Conservation (phyloP, 2,888 invertebrate species). For the Hydropsyche betteni region DNA sequence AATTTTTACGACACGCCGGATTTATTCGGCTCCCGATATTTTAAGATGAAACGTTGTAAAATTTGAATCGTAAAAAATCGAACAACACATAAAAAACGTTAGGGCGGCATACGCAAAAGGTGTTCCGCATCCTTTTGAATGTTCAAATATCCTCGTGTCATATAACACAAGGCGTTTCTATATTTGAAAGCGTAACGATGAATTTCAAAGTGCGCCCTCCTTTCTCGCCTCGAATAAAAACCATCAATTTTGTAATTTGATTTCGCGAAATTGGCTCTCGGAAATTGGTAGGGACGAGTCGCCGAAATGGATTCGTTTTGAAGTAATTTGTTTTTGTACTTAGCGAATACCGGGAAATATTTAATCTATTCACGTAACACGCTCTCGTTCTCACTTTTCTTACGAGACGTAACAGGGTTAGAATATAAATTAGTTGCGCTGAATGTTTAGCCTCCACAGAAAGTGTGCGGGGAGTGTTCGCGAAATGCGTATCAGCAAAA, state of each 20-base stretch:
- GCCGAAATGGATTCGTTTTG: slow-evolving; percentile 3
- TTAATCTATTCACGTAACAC: slow-evolving; percentile 9
- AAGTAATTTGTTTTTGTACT: too few relatives aligned
- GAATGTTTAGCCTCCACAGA: background rate
- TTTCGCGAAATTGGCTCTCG: background rate
- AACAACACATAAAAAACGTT: slow-evolving; percentile 19
- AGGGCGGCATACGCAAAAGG: background rate
- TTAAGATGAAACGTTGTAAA: slow-evolving; percentile 31
- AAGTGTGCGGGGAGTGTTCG: too few relatives aligned
- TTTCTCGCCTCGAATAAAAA: too few relatives aligned
- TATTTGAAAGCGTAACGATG: too few relatives aligned
- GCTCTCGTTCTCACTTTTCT: background rate
- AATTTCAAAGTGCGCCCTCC: too few relatives aligned
- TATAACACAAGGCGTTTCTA: background rate
- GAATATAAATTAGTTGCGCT: slow-evolving; percentile 18
- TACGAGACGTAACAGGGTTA: background rate
- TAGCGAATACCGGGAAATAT: background rate
- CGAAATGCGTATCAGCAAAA: too few relatives aligned
- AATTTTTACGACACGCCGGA: background rate
- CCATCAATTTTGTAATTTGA: too few relatives aligned
- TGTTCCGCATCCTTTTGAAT: background rate
- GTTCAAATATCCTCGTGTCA: background rate
- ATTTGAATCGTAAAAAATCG: slow-evolving; percentile 27
- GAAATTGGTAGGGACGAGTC: slow-evolving; percentile 2
- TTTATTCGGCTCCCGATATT: slow-evolving; percentile 11